phyloP scores from a whole-genome alignment of 2,797 vertebrate genomes.

The Eulemur coronatus region DNA sequence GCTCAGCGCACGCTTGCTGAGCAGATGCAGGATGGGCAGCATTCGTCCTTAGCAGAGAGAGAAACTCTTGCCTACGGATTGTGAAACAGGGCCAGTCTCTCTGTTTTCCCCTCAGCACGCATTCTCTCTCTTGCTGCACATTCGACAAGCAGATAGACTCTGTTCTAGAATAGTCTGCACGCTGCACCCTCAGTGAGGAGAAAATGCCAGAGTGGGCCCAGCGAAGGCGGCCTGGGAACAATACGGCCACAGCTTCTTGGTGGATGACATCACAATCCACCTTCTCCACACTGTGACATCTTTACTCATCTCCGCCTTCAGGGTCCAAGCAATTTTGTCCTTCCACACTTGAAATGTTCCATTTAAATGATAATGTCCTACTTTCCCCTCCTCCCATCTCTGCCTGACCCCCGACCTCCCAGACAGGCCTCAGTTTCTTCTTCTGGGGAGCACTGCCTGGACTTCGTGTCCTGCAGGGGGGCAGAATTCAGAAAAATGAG shows the following conservation, averaged over 20 bases:
- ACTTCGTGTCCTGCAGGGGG: rapidly evolving
- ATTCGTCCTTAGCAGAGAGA: rapidly evolving
- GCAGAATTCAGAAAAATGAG: no score
- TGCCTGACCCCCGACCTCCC: rapidly evolving
- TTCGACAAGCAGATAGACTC: rapidly evolving
- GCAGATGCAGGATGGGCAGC: rapidly evolving
- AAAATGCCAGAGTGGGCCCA: rapidly evolving
- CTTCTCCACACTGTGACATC: rapidly evolving
- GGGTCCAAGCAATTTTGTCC: rapidly evolving
- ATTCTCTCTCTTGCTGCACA: rapidly evolving
- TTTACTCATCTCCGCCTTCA: neutral
- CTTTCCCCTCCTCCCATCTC: rapidly evolving
- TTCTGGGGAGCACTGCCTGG: rapidly evolving
- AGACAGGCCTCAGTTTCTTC: rapidly evolving
- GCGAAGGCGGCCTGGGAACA: no score
- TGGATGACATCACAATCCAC: rapidly evolving
- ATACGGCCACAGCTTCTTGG: no score
- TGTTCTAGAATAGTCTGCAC: rapidly evolving
- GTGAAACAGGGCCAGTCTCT: rapidly evolving
- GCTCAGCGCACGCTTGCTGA: rapidly evolving
- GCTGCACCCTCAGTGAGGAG: rapidly evolving
- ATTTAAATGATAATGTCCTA: rapidly evolving
- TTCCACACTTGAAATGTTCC: neutral
- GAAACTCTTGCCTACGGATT: rapidly evolving
- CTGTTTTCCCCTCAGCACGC: rapidly evolving